Evolutionary conservation across 2,113 vertebrate genomes (phyloP).

Genomic region (Oncorhynchus mykiss): DNA sequence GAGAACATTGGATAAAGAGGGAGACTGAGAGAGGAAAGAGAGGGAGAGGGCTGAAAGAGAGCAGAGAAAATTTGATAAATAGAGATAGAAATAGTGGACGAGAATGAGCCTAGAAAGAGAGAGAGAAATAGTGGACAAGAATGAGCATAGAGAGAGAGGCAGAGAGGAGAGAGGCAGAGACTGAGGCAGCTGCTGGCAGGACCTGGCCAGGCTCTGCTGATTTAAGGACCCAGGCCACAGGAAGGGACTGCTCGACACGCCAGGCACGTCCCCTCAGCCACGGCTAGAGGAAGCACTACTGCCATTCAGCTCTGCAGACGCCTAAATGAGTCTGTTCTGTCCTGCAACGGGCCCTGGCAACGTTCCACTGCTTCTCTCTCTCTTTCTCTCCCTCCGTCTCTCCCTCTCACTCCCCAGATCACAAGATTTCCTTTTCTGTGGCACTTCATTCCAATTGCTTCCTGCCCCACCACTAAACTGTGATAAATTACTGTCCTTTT

Average conservation of each 20-base stretch:
- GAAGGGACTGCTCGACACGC: constrained; percentile 70
- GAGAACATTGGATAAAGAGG: background rate
- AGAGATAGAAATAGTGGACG: background rate
- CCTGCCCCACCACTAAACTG: background rate
- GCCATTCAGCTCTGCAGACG: constrained; percentile 70
- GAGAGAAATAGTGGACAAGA: background rate
- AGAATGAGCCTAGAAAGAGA: too few species aligned
- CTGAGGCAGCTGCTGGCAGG: constrained; percentile 63
- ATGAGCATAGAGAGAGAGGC: background rate
- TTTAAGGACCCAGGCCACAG: constrained; percentile 70
- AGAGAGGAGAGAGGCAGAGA: constrained; percentile 3
- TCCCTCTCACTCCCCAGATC: background rate
- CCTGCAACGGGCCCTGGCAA: constrained; percentile 62
- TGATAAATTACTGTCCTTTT: constrained; percentile 44
- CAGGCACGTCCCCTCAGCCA: constrained; percentile 69
- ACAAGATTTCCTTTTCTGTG: constrained; percentile 23
- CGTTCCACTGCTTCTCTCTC: constrained; percentile 27
- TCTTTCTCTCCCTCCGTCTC: background rate
- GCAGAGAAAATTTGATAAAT: background rate
- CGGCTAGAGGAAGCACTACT: constrained; percentile 73
- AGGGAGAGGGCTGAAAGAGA: background rate
- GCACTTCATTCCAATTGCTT: constrained; percentile 32
- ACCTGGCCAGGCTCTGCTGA: constrained; percentile 68
- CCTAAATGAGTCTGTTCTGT: constrained; percentile 77
- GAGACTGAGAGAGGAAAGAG: background rate